These are phyloP conservation scores for Oncopodura yosiiana DNA, from an alignment of 1,140 invertebrate species.

Conservation along the genomic window DNA sequence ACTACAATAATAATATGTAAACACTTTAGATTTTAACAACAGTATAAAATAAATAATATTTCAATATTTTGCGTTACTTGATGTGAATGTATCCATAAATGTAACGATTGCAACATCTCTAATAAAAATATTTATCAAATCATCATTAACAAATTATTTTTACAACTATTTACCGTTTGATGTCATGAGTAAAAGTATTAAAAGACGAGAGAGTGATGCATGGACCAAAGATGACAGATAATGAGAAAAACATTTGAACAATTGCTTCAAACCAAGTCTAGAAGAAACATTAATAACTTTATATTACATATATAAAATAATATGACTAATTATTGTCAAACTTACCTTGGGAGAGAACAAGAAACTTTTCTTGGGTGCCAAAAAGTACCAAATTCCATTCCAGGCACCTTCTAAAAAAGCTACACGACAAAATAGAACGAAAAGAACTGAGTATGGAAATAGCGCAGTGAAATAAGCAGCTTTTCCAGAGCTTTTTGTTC, in stretches of 20 bases:
- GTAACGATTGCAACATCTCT: conserved; percentile 50
- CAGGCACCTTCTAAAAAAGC: not conserved
- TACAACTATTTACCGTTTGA: conserved; percentile 56
- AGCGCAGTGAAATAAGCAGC: conserved; percentile 37
- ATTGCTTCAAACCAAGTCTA: conserved; percentile 67
- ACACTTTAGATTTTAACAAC: no score
- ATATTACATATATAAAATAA: conserved; percentile 8
- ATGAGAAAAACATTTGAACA: conserved; percentile 74
- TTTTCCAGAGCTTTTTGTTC: conserved; percentile 67
- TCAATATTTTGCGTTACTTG: conserved; percentile 64
- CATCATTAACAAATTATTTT: not conserved
- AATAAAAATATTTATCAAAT: conserved; percentile 4
- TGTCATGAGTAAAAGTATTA: conserved; percentile 68
- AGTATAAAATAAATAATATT: no score
- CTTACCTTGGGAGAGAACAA: conserved; percentile 4
- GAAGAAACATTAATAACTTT: not conserved
- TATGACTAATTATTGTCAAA: not conserved
- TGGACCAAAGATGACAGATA: conserved; percentile 62
- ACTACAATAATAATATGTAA: no score
- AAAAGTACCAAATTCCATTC: conserved; percentile 44
- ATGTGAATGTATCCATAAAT: conserved; percentile 61
- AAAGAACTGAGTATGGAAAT: conserved; percentile 12
- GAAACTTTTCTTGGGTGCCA: conserved; percentile 19
- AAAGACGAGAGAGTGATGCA: conserved; percentile 58
- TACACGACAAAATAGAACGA: conserved; percentile 4